These are phyloP conservation scores for Micropoecilia bifurca DNA, from an alignment of 2,797 vertebrate species.

Conservation along the genomic window DNA sequence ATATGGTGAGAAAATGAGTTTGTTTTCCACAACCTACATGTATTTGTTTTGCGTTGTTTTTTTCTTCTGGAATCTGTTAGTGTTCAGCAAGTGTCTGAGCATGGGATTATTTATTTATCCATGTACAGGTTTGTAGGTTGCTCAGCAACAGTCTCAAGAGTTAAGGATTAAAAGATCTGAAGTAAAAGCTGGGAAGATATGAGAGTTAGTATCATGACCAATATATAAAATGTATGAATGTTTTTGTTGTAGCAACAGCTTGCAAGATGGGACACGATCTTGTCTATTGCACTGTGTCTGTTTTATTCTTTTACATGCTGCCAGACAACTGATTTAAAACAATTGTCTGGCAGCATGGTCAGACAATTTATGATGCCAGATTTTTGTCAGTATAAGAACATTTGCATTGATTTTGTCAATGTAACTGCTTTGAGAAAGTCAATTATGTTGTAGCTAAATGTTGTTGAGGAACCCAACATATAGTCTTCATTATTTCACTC, in stretches of 20 bases:
- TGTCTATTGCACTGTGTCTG: not conserved
- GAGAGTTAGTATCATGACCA: not conserved
- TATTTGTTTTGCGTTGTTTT: conserved; percentile 63
- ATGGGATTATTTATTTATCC: conserved; percentile 79
- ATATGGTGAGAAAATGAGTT: conserved; percentile 15
- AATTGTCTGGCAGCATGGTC: too few species aligned
- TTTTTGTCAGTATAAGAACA: too few species aligned
- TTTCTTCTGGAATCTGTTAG: conserved; percentile 57
- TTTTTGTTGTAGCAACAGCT: not conserved
- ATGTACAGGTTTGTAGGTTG: conserved; percentile 36
- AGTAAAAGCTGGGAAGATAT: conserved; percentile 28
- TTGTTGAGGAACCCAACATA: not conserved
- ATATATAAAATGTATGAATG: not conserved
- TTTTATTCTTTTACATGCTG: not conserved
- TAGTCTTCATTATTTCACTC: not conserved
- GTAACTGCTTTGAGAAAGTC: too few species aligned
- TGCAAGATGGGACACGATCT: not conserved
- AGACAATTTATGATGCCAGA: too few species aligned
- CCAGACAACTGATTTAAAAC: not conserved
- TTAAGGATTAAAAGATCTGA: conserved; percentile 20
- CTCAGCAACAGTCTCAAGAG: conserved; percentile 3
- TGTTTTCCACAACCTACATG: conserved; percentile 50
- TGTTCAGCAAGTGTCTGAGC: conserved; percentile 69
- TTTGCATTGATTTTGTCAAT: too few species aligned
- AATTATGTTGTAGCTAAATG: not conserved